Percentiles rank a stretch among this genome's conserved stretches.
These are phyloP conservation scores for Holacanthella duospinosa DNA, from an alignment of 2,888 invertebrate species.

Conservation along the genomic window DNA sequence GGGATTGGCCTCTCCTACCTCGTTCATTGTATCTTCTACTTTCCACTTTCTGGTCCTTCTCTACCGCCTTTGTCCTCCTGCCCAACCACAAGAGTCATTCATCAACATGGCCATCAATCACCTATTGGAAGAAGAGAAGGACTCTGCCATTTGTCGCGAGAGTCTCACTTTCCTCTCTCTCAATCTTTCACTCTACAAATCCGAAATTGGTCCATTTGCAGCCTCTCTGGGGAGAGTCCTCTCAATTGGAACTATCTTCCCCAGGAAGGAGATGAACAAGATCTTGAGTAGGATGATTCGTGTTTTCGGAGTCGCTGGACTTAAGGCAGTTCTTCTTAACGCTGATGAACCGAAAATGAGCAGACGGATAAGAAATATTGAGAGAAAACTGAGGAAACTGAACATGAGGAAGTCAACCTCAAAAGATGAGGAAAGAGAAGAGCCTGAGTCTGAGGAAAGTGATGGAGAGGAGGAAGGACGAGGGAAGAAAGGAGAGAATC, in stretches of 20 bases:
- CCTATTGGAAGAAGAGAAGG: slow-evolving; percentile 9
- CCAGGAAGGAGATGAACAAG: slow-evolving; percentile 29
- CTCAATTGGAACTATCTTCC: slow-evolving; percentile 2
- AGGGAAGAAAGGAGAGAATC: slow-evolving; percentile 5
- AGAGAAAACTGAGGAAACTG: slow-evolving; percentile 30
- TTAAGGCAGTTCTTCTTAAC: slow-evolving; percentile 31
- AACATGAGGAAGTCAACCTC: slow-evolving; percentile 19
- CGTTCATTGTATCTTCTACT: slow-evolving; percentile 27
- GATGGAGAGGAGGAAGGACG: slow-evolving; percentile 19
- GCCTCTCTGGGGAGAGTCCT: slow-evolving; percentile 24
- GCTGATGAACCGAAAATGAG: slow-evolving; percentile 29
- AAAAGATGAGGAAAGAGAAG: slow-evolving; percentile 14
- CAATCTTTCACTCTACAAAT: slow-evolving; percentile 31
- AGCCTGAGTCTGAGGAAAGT: slow-evolving; percentile 18
- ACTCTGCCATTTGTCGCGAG: slow-evolving; percentile 22
- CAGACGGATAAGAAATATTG: slow-evolving; percentile 30
- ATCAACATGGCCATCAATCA: slow-evolving; percentile 12
- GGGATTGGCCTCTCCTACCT: slow-evolving; percentile 25
- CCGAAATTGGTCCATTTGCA: slow-evolving; percentile 27
- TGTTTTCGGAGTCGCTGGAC: slow-evolving; percentile 32
- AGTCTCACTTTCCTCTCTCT: slow-evolving; percentile 26
- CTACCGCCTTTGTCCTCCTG: slow-evolving; percentile 19
- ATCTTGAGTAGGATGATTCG: slow-evolving; percentile 35
- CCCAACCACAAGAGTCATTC: slow-evolving; percentile 15
- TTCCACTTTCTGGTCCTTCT: slow-evolving; percentile 23